Conservation (phyloP, 2,797 vertebrate genomes). For the Melanotaenia nigrans region DNA sequence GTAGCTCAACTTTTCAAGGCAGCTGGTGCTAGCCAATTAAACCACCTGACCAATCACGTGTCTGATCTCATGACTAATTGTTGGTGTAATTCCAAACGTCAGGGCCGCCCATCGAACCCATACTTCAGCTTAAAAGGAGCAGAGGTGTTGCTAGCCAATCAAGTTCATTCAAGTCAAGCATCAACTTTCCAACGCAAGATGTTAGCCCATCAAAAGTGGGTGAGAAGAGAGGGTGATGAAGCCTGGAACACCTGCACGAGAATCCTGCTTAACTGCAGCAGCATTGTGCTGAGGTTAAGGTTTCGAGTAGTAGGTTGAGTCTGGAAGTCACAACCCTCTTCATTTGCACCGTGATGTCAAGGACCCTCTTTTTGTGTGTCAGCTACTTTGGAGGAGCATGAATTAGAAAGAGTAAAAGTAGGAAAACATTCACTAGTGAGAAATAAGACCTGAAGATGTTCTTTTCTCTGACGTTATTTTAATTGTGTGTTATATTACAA, state of each 20-base stretch:
- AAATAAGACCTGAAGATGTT: background rate
- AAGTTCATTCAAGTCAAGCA: background rate
- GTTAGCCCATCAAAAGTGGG: background rate
- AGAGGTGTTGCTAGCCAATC: background rate
- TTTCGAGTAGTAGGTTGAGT: background rate
- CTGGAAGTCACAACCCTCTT: too few species aligned
- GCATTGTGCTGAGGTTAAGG: background rate
- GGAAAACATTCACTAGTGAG: background rate
- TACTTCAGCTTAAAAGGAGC: background rate
- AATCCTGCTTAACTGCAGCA: background rate
- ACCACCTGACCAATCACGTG: background rate
- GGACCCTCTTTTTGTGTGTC: too few species aligned
- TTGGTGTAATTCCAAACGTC: background rate
- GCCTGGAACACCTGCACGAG: background rate
- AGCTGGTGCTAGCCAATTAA: background rate
- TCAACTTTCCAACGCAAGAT: background rate
- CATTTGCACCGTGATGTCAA: background rate
- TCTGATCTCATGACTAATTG: background rate
- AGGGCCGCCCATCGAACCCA: too few species aligned
- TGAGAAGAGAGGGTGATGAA: background rate
- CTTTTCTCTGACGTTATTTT: background rate
- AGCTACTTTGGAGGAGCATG: too few species aligned
- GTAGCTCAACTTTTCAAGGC: background rate
- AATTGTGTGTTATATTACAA: too few species aligned
- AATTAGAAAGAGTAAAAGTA: background rate